Base-by-base conservation (phyloP, 1,140 invertebrate genomes). In the Trissolcus basalis region DNA sequence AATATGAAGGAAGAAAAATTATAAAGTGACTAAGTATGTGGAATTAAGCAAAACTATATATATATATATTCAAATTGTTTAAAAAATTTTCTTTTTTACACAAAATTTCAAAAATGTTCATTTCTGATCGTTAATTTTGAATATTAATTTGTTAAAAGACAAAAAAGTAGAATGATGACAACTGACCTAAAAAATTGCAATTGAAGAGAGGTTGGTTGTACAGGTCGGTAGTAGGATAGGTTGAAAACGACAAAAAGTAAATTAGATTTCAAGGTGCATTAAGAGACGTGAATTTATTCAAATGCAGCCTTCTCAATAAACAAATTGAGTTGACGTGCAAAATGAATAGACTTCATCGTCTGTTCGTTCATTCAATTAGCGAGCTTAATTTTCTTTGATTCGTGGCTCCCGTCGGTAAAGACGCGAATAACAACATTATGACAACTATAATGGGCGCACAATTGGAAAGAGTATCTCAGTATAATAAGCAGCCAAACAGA, bases 331-430 rank as follows among this genome's bases (percentile, higher is more conserved):
- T 64, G 45, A 56, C 56, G 43, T 33, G 43, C 33, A 65, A 55
- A 51, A 64, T 72, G 47, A 72, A 72, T 72, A 53, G 53, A 43
- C 41, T 41, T 64, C 45, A 61, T 49, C 54, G 49, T 56, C 55
- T 56, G 53, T 44, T 59, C 48, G 33, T 50, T 68, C 58, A 47
- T 65, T 54, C 41, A 65, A 76, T 76, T 59, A 54, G 14, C 39
- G 44, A 60, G 59, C 53, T 64, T 65, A 76, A 64, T 69, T 64
- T 69, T 44, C 64, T 60, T 76, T 64, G 50, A 53, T 47, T 61
- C 43, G 33, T 51, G 58, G 36, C 41, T 39, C 49, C 49, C 41
- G 48, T 60, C 44, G 54, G 47, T 13, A 32, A 16, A 50, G 36
- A 73, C 44, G 33, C 45, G 53, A 73, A 67, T 67, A 60, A 61